Base-by-base conservation (phyloP, 92 coral and sea anemone species). In the Blastomussa wellsi region DNA sequence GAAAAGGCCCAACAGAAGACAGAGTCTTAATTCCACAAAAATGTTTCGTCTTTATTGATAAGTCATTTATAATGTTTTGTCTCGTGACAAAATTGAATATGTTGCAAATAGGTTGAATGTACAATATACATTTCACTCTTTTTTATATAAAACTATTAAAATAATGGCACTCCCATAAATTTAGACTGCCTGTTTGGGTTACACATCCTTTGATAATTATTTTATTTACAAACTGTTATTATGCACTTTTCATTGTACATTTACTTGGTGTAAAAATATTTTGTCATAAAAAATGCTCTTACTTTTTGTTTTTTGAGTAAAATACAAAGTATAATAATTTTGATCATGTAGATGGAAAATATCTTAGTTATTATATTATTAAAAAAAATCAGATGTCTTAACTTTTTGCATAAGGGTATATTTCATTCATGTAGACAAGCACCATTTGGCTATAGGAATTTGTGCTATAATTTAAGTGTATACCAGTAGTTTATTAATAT, bases 1-100 rank as follows among this genome's bases (percentile, higher is more conserved):
- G 77, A 64, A 10, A 76, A 68, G 38, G 71, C 86, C 0, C 85
- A 77, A 86, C 37, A 77, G 36, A 71, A 76, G 47, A 24, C 44
- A 76, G 85, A 82, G 39, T 26, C 47, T 26, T 57, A 38, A 37
- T 38, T 70, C 75, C 28, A 9, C 19, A 70, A 38, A 70, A 35
- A 7, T 19, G 74, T 24, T 70, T 37, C 44, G 0, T 69, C 28
- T 70, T 70, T 70, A 70, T 35, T 69, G 35, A 69, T 16, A 17
- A 28, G 41, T 4, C 17, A 33, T 9, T 67, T n/a, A n/a, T n/a
- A n/a, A n/a, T 32, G 32, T 37, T 35, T 31, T 67, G 74, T 33
- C 44, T 16, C n/a, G 7, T 16, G 42, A 69, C 74, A 69, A 37
- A n/a, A 69, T 69, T 69, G 4, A 69, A 35, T 69, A 28, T 37